Evolutionary conservation across 1,140 invertebrate species (phyloP).

Genomic region (Caenorhabditis elegans): WBcel235 BX284602.5:3925501-3926000

Average conservation of each 20-base stretch:
- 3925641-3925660: slow-evolving; percentile 93
- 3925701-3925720: slow-evolving; percentile 63
- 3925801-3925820: slow-evolving; percentile 62
- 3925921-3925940: slow-evolving; percentile 70
- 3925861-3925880: slow-evolving; percentile 67
- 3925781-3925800: slow-evolving; percentile 65
- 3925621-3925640: slow-evolving; percentile 73
- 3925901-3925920: slow-evolving; percentile 43
- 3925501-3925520: neutral
- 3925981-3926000: slow-evolving; percentile 69
- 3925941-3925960: slow-evolving; percentile 85
- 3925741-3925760: slow-evolving; percentile 60
- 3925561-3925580: slow-evolving; percentile 63
- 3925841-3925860: slow-evolving; percentile 61
- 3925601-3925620: slow-evolving; percentile 72
- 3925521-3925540: slow-evolving; percentile 35
- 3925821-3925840: slow-evolving; percentile 62
- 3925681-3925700: slow-evolving; percentile 59
- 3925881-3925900: slow-evolving; percentile 65
- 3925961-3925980: slow-evolving; percentile 88
- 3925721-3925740: slow-evolving; percentile 59
- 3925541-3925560: slow-evolving; percentile 46
- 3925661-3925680: slow-evolving; percentile 73
- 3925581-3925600: slow-evolving; percentile 62
- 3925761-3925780: slow-evolving; percentile 62